Base-by-base conservation (phyloP, 1,140 invertebrate genomes). In the Penaeus japonicus region DNA sequence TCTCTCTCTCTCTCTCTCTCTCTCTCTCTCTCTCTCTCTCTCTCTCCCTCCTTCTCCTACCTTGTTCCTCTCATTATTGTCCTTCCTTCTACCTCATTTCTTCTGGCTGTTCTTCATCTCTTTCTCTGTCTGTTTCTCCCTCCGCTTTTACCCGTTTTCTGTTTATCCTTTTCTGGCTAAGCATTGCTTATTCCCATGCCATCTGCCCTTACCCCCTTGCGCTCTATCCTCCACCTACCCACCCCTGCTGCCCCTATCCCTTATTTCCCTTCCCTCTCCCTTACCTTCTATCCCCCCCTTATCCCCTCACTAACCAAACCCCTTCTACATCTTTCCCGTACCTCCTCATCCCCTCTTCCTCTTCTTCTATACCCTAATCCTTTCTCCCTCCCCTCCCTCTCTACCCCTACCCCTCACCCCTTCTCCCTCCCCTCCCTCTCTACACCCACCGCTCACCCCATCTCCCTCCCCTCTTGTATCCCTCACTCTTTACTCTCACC, bases 1-100 rank as follows among this genome's bases (percentile, higher is more conserved):
- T 65, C 62, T 65, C 59, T 65, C 59, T 65, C 59, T 65, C 59
- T 77, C 59, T 65, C 81, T 65, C 81, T 84, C 55, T 62, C 59
- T 59, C 81, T 84, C 81, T 32, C 57, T 55, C 12, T 2, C 22
- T 2, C 4, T 12, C 30, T 65, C 62, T 27, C 62, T 22, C 30
- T 20, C 22, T 65, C 30, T 24, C 30, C 62, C 0, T 20, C 12
- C 1, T 7, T 24, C 30, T 65, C 62, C 30, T 65, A 7, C 0
- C 62, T 22, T 15, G 30, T 65, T 27, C 1, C 62, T 27, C 18
- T 20, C 62, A 7, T 65, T 15, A n/a, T n/a, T n/a, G n/a, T 7
- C 3, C 18, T 65, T 7, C 7, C 30, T 65, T 65, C 7, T 65
- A 22, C 30, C 12, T 4, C 30, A 1, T 65, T 24, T 27, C n/a